phyloP scores from a whole-genome alignment of 1,140 invertebrate genomes.

The Leptoteleia sp. region DNA sequence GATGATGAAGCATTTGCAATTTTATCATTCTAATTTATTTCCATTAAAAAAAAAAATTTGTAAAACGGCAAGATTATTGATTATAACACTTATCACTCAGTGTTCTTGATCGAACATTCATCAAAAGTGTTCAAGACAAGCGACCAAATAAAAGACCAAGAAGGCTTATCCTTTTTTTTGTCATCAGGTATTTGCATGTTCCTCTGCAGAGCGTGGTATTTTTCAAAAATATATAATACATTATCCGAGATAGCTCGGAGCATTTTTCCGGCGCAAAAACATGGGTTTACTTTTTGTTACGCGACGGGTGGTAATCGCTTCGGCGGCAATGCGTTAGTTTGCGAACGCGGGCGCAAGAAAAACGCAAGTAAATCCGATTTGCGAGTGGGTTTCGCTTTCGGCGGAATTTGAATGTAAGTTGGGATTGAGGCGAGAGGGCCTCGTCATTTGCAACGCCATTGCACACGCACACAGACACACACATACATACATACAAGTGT shows the following conservation, averaged over 20 bases:
- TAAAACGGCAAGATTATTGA: too few species aligned
- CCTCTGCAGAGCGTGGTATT: neutral
- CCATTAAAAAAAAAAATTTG: too few species aligned
- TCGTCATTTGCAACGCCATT: conserved; percentile 23
- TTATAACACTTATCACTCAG: too few species aligned
- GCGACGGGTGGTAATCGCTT: conserved; percentile 19
- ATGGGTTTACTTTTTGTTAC: conserved; percentile 40
- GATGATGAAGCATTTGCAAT: too few species aligned
- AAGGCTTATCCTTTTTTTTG: too few species aligned
- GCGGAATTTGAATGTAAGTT: conserved; percentile 12
- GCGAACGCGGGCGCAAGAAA: conserved; percentile 17
- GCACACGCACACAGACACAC: too few species aligned
- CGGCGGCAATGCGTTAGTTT: conserved; percentile 14
- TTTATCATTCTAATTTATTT: too few species aligned
- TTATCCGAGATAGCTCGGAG: neutral
- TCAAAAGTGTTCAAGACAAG: too few species aligned
- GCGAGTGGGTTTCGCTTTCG: neutral
- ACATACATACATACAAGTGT: too few species aligned
- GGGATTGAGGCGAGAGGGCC: conserved; percentile 2
- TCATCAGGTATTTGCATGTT: conserved; percentile 2
- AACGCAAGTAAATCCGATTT: conserved; percentile 26
- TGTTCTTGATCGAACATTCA: too few species aligned
- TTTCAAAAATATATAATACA: conserved; percentile 31
- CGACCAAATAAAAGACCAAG: too few species aligned
- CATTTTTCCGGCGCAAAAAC: conserved; percentile 20